Percentiles rank a stretch among this genome's conserved stretches.
These are phyloP conservation scores for Campoplex capitator DNA, from an alignment of 2,888 invertebrate species.

Conservation along the genomic window DNA sequence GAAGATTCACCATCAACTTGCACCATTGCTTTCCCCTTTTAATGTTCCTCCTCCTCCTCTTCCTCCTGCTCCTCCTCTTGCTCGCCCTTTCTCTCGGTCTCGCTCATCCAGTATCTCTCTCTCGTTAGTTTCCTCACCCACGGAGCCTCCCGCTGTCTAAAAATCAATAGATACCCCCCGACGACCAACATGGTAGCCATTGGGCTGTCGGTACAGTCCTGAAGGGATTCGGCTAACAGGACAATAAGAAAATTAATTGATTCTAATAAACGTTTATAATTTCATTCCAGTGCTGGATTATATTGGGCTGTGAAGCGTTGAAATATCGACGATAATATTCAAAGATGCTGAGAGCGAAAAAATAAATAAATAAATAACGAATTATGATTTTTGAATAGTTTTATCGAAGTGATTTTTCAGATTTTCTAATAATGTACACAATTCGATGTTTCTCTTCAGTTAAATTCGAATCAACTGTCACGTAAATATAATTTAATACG, in stretches of 20 bases:
- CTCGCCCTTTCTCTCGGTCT: slow-evolving; percentile 46
- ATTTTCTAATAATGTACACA: neutral
- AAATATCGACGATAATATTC: neutral
- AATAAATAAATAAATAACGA: neutral
- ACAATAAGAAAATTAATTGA: slow-evolving; percentile 8
- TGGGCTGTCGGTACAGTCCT: slow-evolving; percentile 71
- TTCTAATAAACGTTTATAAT: neutral
- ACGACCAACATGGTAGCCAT: slow-evolving; percentile 73
- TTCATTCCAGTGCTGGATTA: no score
- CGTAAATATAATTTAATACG: neutral
- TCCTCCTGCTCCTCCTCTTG: slow-evolving; percentile 23
- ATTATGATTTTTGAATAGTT: neutral
- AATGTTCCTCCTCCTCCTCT: neutral
- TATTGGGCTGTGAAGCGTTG: neutral
- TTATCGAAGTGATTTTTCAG: neutral
- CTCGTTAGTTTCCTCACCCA: slow-evolving; percentile 68
- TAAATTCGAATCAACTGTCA: neutral
- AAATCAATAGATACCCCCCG: slow-evolving; percentile 81
- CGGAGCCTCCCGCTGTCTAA: slow-evolving; percentile 76
- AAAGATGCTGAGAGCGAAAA: neutral
- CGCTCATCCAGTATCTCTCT: slow-evolving; percentile 62
- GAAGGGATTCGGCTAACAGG: slow-evolving; percentile 42
- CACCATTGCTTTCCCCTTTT: slow-evolving; percentile 41
- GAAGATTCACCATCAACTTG: slow-evolving; percentile 37
- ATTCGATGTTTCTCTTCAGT: neutral